Evolutionary conservation across 2,797 vertebrate genomes (phyloP), one percentile per base, ranked within the genome.

Genomic region (Malacoraja senta): DNA sequence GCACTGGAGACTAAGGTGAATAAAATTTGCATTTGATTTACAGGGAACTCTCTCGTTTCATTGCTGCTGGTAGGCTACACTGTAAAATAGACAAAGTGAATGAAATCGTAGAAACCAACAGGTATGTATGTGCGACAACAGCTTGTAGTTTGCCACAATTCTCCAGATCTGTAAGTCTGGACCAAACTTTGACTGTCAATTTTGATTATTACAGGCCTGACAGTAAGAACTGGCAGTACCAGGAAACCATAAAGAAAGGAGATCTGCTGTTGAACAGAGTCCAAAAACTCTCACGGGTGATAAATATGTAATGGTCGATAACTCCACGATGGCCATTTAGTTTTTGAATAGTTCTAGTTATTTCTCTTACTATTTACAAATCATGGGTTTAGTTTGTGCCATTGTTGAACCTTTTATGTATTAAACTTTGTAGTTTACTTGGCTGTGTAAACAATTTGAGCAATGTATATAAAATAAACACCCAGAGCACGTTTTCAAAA

Each of bases 81-180:
- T 99, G 99, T 97, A 99, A 99, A 97, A 99, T 99, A 93, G 98
- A 99, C 95, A 99, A 99, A 97, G 99, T 99, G 93, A 99, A 99
- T 0, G 99, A 99, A 96, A 99, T 99, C 76, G 98, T 99, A 95
- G 99, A 99, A 97, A 99, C 99, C 4, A 99, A 99, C 96, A 99
- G 99, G 99, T 99, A 97, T n/a, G 72, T 93, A 53, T 74, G 44
- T 53, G 44, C 44, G 6, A 53, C 44, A 53, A 53, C 4, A 53
- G 4, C 6, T 53, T 53, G 44, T 53, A 53, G 44, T 53, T 53
- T 53, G 44, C 44, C 44, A 53, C 44, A 53, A 53, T 53, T 53
- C 44, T 53, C 44, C 19, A 44, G 17, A 78, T 78, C 3, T 6
- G 4, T 7, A 65, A 88, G 13, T 65, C 29, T 65, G 19, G 7